These are phyloP conservation scores for Andrena hattorfiana DNA, from an alignment of 2,888 invertebrate species.

Conservation along the genomic window DNA sequence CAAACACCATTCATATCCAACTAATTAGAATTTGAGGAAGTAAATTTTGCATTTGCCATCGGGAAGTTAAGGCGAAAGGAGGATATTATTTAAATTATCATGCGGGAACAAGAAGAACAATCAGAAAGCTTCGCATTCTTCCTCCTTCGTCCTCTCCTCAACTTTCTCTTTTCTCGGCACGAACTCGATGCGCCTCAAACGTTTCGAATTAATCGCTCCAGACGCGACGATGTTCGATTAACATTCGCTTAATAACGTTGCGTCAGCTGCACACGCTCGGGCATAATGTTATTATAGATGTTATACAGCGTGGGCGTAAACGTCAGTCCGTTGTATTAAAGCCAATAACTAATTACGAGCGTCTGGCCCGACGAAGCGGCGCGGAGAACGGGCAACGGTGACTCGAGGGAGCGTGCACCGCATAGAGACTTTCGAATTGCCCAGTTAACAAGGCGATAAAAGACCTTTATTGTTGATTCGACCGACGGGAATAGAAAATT, in stretches of 20 bases:
- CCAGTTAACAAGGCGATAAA: constrained; percentile 12
- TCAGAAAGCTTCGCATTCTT: too few species aligned
- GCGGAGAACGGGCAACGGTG: background rate
- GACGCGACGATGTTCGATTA: constrained; percentile 15
- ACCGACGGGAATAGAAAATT: background rate
- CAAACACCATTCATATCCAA: too few species aligned
- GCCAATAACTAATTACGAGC: constrained; percentile 64
- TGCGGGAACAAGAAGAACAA: too few species aligned
- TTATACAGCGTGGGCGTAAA: constrained; percentile 40
- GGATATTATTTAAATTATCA: too few species aligned
- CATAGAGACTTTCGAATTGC: constrained; percentile 9
- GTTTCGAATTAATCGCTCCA: background rate
- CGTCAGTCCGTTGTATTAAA: constrained; percentile 38
- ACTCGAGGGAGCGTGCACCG: background rate
- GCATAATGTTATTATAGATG: constrained; percentile 44
- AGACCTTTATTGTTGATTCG: background rate
- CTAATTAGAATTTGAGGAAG: too few species aligned
- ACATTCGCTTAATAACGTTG: constrained; percentile 32
- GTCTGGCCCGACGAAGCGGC: constrained; percentile 33
- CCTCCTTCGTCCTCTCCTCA: too few species aligned
- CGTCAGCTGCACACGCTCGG: constrained; percentile 40
- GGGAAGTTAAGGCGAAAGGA: too few species aligned
- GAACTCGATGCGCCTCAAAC: too few species aligned
- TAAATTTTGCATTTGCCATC: too few species aligned
- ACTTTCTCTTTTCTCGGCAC: too few species aligned